These are phyloP conservation scores for Chiloscyllium plagiosum DNA, from an alignment of 2,113 vertebrate genomes.

Conservation along the genomic window DNA sequence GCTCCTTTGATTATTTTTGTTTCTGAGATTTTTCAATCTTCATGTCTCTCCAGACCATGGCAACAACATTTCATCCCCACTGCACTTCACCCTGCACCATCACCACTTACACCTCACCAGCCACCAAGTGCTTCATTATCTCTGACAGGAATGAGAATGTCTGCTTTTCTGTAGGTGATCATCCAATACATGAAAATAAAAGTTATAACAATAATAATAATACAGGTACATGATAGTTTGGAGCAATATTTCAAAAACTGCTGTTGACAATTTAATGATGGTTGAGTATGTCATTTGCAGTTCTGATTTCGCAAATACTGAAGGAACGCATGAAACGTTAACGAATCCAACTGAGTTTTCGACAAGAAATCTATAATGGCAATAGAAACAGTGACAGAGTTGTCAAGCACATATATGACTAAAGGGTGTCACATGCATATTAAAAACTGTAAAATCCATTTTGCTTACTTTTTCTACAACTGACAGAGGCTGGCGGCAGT, in stretches of 20 bases:
- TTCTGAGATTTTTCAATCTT: neutral
- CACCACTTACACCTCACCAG: too few species aligned
- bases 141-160: neutral
- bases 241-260: neutral
- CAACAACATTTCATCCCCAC: neutral
- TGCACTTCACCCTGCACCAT: neutral
- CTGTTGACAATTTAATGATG: neutral
- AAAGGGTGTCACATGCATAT: neutral
- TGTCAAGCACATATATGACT: neutral
- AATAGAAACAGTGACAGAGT: neutral
- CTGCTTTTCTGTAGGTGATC: neutral
- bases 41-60: neutral
- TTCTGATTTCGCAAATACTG: neutral
- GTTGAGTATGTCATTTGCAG: neutral
- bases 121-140: neutral
- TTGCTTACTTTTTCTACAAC: neutral
- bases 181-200: neutral
- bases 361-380: neutral
- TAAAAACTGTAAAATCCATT: neutral
- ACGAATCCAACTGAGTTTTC: neutral
- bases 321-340: neutral
- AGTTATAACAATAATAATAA: neutral
- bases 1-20: neutral
- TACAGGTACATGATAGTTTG: neutral
- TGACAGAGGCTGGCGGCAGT: neutral